Evolutionary conservation across 2,888 invertebrate species (phyloP), one percentile per base, ranked within the genome.

Genomic region (Macrosoma leucophasiata): DNA sequence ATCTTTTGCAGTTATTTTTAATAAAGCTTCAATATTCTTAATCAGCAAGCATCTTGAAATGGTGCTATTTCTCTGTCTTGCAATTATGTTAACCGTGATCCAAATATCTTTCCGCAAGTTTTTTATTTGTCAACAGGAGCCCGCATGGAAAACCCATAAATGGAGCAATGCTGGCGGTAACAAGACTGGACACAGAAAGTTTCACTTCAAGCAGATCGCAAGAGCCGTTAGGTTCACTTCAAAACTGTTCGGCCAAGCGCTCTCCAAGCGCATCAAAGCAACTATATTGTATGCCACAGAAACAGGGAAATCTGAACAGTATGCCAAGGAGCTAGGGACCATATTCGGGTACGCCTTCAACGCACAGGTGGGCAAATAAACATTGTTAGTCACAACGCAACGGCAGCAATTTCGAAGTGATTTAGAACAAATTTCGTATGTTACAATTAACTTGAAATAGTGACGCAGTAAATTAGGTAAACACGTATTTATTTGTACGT

Each of bases 191-290:
- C 86, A 89, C 55, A 88, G 95, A 58, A 97, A 96, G 84, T 96
- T 96, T 73, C 94, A 96, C 73, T 97, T 97, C 81, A 96, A 95
- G 73, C 96, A 97, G 86, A 94, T 97, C 54, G 97, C 97, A 28
- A 89, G 95, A 56, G 97, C 97, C 36, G 97, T 97, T 42, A 97
- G 96, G 82, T 97, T 97, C 73, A 96, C 97, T 41, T 96, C 97
- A 33, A 96, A 97, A 82, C 86, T 97, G 53, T 97, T 97, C 82
- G 95, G 96, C 25, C 90, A 93, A 60, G 97, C 97, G 17, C 86
- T 97, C 49, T 96, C 96, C 3, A 90, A 95, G 51, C 88, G 97
- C 50, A 95, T 97, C 60, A 97, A 97, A 73, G 97, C 97, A 11
- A 97, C 97, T 0, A 94, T 97, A 22, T 77, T 97, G 7, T 98